Base-by-base conservation (phyloP, 2,797 vertebrate species). In the Paguma larvata region DNA sequence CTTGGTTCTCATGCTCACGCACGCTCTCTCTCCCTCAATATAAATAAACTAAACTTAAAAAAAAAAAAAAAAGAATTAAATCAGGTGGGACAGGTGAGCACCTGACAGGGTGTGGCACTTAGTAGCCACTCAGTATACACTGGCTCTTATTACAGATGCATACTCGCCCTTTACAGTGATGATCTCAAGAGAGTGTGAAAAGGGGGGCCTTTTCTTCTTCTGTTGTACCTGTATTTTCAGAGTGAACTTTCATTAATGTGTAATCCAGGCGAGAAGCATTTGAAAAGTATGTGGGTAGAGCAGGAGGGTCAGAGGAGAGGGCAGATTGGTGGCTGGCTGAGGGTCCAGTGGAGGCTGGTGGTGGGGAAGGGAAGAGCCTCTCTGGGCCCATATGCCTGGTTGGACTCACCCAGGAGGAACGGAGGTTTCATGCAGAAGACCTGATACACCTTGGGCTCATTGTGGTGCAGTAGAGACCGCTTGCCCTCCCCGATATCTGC, bases 51-150 rank as follows among this genome's bases (percentile, higher is more conserved):
- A 19, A 59, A 23, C 56, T 59, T 21, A n/a, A 38, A 38, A 16
- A 23, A 56, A 51, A 53, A 53, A 53, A 53, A 53, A 59, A 59
- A 6, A 59, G 48, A 25, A 38, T 38, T 2, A 5, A 38, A 13
- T 38, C 62, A 38, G 70, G 38, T 34, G 48, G 48, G 14, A 32
- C 13, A 25, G 1, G 38, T 5, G 34, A 68, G 12, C 59, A 18
- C 16, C 15, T 21, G 46, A 25, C 46, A 3, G 7, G 41, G 5
- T 2, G 12, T 6, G 18, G 3, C 1, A 1, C 46, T 75, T 25
- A 19, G 65, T 6, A n/a, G 5, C 21, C 34, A 5, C 46, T 67
- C n/a, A 21, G 0, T 15, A 27, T 5, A 9, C 0, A 0, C 30
- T 12, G n/a, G 34, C 15, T 46, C n/a, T 70, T 19, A 73, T 19